A percentile compares a stretch with the other conserved stretches of the same genome.
Conservation (phyloP, 2,797 vertebrate species). For the Scleropages formosus region DNA sequence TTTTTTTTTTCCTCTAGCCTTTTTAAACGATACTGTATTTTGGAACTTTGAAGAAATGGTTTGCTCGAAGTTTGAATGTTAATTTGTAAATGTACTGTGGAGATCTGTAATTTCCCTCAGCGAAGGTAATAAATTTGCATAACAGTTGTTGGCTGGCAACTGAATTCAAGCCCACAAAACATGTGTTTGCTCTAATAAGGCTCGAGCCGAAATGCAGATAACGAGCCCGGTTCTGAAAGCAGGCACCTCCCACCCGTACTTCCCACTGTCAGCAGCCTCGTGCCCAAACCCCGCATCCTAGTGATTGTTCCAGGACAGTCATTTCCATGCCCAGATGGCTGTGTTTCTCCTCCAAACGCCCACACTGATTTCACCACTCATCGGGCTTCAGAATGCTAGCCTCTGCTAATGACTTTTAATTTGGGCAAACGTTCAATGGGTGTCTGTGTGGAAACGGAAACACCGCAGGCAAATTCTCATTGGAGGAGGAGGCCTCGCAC, state of each 20-base stretch:
- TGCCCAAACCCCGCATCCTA: conserved; percentile 1
- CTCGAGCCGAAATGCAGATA: not conserved
- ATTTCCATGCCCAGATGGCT: conserved; percentile 22
- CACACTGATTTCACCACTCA: not conserved
- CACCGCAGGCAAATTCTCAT: not conserved
- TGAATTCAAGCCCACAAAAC: conserved; percentile 1
- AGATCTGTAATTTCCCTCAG: not conserved
- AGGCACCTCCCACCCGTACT: conserved; percentile 6
- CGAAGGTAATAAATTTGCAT: not conserved
- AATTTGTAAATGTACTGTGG: not conserved
- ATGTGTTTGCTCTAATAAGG: not conserved
- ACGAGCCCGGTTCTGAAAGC: conserved; percentile 7
- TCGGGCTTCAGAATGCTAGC: not conserved
- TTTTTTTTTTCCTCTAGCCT: not conserved
- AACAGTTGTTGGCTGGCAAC: not conserved
- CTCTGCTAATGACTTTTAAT: conserved; percentile 19
- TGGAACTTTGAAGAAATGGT: not conserved
- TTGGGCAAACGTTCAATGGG: conserved; percentile 23
- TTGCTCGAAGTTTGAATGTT: not conserved
- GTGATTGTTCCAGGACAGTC: conserved; percentile 19
- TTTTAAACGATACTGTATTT: not conserved
- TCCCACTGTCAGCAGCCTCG: conserved; percentile 17
- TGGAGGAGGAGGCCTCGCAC: not conserved
- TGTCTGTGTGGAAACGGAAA: not conserved
- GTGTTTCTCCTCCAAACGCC: conserved; percentile 21